Evolutionary conservation across 2,797 vertebrate species (phyloP), one percentile per base, ranked within the genome.

Genomic region (Rhinophrynus dorsalis): DNA sequence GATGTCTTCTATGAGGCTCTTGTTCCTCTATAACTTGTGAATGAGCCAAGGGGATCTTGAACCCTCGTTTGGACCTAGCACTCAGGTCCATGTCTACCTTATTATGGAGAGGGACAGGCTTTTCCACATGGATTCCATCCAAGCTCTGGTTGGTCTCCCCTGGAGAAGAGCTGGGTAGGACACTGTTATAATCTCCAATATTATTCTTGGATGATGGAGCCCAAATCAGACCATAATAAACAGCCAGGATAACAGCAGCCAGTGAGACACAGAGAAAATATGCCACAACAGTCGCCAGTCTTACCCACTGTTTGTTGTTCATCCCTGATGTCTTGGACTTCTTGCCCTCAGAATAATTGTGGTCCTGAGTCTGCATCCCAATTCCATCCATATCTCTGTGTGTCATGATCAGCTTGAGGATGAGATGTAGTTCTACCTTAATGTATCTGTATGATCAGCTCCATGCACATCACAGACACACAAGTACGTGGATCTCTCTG

Each of bases 231-330:
- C 90, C 91, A 26, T 95, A 96, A 76, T 92, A 95, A 23, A 95
- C 87, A 0, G 92, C 94, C 69, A 96, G 84, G 42, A 95, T 82
- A 76, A 95, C 88, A 0, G 94, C 91, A 2, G 91, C 90, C 77
- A 95, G 75, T 18, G 93, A 96, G 54, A 96, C 93, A 78, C 93
- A 92, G 27, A 95, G 76, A 76, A 95, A 93, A 81, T 95, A 96
- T 0, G 90, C 90, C 70, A 94, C 87, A 1, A 93, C 93, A 64
- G 94, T 93, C 1, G 91, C 93, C 60, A 95, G 89, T 79, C 94
- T 94, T 48, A 95, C 85, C 94, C 94, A 95, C 30, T 73, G 74
- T 15, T 60, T 75, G 42, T 88, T 90, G 24, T 83, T 86, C 44
- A 88, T 83, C 75, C 86, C 85, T 74, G 84, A 90, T 68, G 79